phyloP scores from a whole-genome alignment of 1,140 invertebrate genomes.

The Bacillus rossius region DNA sequence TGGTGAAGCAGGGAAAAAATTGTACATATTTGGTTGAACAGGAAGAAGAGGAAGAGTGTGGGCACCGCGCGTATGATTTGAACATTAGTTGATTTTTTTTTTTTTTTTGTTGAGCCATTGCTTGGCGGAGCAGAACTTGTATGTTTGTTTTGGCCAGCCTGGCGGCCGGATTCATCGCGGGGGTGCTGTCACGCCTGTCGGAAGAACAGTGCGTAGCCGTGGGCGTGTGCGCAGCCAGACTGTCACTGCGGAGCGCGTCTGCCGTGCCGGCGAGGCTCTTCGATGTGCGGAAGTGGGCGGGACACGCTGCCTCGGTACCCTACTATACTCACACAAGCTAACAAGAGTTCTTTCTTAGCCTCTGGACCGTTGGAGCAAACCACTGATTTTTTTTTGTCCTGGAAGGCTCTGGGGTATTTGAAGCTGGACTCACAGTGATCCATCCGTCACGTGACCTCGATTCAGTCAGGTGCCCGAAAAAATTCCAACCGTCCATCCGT shows the following conservation, averaged over 20 bases:
- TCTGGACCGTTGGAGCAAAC: too few relatives aligned
- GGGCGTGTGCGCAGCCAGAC: constrained; percentile 44
- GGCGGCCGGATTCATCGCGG: constrained; percentile 44
- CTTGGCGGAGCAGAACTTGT: background rate
- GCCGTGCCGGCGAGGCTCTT: constrained; percentile 38
- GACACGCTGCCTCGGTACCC: too few relatives aligned
- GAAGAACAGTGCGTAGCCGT: constrained; percentile 40
- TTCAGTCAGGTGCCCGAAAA: too few relatives aligned
- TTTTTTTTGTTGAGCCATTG: background rate
- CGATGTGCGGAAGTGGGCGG: too few relatives aligned
- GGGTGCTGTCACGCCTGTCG: constrained; percentile 42
- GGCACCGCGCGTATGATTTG: background rate
- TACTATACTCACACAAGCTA: too few relatives aligned
- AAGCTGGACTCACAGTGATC: too few relatives aligned
- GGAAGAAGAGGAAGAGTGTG: background rate
- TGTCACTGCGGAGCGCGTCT: constrained; percentile 44
- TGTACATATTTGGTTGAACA: background rate
- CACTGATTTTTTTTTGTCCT: too few relatives aligned
- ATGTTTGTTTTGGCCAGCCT: constrained; percentile 39
- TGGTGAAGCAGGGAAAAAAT: too few relatives aligned
- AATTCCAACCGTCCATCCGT: too few relatives aligned
- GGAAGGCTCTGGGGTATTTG: too few relatives aligned
- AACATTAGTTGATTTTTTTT: background rate
- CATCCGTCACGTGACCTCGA: too few relatives aligned
- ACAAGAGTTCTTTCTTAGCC: too few relatives aligned